Evolutionary conservation across 2,113 vertebrate genomes (phyloP), one percentile per base, ranked within the genome.

Genomic region (Plotosus lineatus): DNA sequence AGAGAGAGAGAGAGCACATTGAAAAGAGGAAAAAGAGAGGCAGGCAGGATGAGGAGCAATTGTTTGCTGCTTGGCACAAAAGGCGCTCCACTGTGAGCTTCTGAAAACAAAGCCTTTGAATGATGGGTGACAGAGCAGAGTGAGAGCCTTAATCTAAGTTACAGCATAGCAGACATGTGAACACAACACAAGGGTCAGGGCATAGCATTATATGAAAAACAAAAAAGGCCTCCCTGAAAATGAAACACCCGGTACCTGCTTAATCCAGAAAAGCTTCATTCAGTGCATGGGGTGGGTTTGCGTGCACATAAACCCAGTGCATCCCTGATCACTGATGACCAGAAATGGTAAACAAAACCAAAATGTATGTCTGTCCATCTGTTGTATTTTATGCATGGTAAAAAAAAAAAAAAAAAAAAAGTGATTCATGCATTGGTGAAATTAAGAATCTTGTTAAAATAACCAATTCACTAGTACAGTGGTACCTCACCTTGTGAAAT

Each of bases 81-180:
- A 85, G 80, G 74, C 61, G 26, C 36, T 83, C 81, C 76, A 74
- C 38, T 6, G 55, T 56, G 65, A 79, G 83, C 44, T 60, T 60
- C 17, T 56, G 75, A 78, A 82, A 82, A 87, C 76, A 82, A 81
- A 85, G 84, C 42, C 60, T 63, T 42, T 46, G 83, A 85, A 83
- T 82, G 81, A 82, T 74, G 81, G 56, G 71, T 75, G 78, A 66
- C 78, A 78, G 81, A 55, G 63, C 73, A 68, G 53, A 77, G 51
- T 71, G 48, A 66, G 77, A 48, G 60, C 44, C 71, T 69, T 73
- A n/a, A 44, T 78, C 77, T 53, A 28, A 28, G 51, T 65, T 55
- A 44, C 72, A 75, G 72, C 46, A 65, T 15, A 76, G 80, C 0
- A 66, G 72, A 26, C 26, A 53, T 44, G 17, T 53, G 42, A 9